A percentile compares a stretch with the other conserved stretches of the same genome.
Conservation (phyloP, 2,113 vertebrate genomes). For the Perca schrenkii region DNA sequence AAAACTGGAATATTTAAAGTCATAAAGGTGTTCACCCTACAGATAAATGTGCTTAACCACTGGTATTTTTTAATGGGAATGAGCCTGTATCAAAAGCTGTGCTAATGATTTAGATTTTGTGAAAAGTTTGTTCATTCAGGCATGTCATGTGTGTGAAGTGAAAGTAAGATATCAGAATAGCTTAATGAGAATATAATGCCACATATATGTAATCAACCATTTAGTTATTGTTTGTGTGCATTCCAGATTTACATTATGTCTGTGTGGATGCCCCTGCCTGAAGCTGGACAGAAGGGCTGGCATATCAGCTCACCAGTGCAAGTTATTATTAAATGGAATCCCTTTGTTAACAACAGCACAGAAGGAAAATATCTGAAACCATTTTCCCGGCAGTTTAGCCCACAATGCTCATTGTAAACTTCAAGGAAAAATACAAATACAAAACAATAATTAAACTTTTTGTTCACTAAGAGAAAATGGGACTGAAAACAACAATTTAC, state of each 20-base stretch:
- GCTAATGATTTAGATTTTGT: constrained; percentile 37
- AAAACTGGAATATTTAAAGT: neutral
- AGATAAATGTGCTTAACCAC: constrained; percentile 39
- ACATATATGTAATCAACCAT: constrained; percentile 12
- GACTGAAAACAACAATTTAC: constrained; percentile 60
- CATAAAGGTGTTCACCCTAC: constrained; percentile 16
- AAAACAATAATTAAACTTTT: constrained; percentile 48
- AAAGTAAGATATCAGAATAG: constrained; percentile 1
- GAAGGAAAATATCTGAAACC: neutral
- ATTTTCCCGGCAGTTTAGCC: neutral
- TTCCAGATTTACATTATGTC: constrained; percentile 26
- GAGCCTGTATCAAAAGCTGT: constrained; percentile 40
- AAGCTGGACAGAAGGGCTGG: constrained; percentile 40
- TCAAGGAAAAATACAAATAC: too few species aligned
- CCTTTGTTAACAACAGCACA: constrained; percentile 10
- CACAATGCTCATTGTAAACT: constrained; percentile 5
- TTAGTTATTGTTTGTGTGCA: constrained; percentile 9
- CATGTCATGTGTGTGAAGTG: constrained; percentile 31
- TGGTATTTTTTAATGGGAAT: constrained; percentile 31
- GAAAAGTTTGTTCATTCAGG: constrained; percentile 20
- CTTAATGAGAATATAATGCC: constrained; percentile 2
- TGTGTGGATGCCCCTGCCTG: constrained; percentile 12
- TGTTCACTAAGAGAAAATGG: constrained; percentile 11
- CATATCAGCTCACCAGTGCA: constrained; percentile 49
- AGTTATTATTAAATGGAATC: constrained; percentile 37